These are phyloP conservation scores for Drosophila punjabiensis DNA, from an alignment of 1,140 invertebrate genomes.

Conservation along the genomic window DNA sequence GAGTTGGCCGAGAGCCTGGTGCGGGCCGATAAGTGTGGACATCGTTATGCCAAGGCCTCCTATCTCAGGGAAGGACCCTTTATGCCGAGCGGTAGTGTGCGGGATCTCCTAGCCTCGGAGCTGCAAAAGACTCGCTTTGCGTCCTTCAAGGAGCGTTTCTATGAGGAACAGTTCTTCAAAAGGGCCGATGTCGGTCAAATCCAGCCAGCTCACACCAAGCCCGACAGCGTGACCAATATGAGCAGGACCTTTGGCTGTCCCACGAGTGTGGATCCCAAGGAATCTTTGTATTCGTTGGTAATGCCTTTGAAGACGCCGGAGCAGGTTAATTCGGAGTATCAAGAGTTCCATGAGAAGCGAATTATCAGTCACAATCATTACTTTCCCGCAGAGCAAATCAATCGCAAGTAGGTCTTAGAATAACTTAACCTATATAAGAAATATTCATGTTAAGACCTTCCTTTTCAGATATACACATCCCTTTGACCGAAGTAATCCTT, in stretches of 20 bases:
- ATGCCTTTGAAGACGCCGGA: slow-evolving; percentile 57
- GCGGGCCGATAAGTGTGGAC: slow-evolving; percentile 19
- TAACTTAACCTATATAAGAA: background rate
- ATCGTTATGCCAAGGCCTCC: background rate
- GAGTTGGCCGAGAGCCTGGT: slow-evolving; percentile 57
- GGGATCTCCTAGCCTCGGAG: slow-evolving; percentile 56
- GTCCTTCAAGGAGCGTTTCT: slow-evolving; percentile 70
- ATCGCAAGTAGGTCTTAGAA: slow-evolving; percentile 47
- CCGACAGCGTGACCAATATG: slow-evolving; percentile 60
- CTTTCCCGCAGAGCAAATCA: slow-evolving; percentile 69
- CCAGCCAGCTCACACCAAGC: slow-evolving; percentile 56
- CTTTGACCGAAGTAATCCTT: slow-evolving; percentile 38
- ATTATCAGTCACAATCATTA: slow-evolving; percentile 76
- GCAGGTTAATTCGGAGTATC: slow-evolving; percentile 64
- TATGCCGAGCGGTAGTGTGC: slow-evolving; percentile 23
- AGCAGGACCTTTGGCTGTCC: slow-evolving; percentile 59
- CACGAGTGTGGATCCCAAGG: background rate
- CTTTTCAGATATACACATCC: slow-evolving; percentile 50
- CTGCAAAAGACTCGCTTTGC: slow-evolving; percentile 67
- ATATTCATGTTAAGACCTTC: background rate
- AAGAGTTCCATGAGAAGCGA: slow-evolving; percentile 61
- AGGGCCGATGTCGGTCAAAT: slow-evolving; percentile 52
- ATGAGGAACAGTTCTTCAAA: slow-evolving; percentile 70
- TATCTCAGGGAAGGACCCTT: background rate
- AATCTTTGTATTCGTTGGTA: slow-evolving; percentile 50